Percentiles rank a stretch among this genome's conserved stretches.
Conservation (phyloP, 2,113 vertebrate genomes). For the Rattus rattus region DNA sequence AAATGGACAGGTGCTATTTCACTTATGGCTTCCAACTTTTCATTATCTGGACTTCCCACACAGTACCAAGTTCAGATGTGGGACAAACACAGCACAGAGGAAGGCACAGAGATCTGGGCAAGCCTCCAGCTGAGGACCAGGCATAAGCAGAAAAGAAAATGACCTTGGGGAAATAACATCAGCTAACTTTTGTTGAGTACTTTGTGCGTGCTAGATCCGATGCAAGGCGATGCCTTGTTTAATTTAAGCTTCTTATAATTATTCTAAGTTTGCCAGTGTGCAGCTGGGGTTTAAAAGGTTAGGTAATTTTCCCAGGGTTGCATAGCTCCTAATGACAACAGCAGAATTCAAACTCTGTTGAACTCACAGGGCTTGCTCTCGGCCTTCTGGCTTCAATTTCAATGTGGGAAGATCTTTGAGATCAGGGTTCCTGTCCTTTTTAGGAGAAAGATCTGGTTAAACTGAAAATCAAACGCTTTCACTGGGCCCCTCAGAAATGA, state of each 20-base stretch:
- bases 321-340: not conserved
- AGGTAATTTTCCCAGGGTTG: conserved; percentile 36
- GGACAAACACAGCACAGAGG: not conserved
- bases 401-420: not conserved
- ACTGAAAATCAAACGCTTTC: not conserved
- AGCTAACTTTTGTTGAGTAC: conserved; percentile 37
- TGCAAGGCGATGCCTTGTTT: conserved; percentile 34
- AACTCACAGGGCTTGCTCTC: not conserved
- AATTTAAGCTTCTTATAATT: conserved; percentile 68
- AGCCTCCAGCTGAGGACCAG: not conserved
- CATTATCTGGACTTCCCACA: not conserved
- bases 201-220: not conserved
- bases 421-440: not conserved
- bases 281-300: conserved; percentile 23
- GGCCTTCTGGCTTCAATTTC: not conserved
- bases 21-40: not conserved
- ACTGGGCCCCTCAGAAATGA: not conserved
- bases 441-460: not conserved
- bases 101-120: not conserved
- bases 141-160: conserved; percentile 44
- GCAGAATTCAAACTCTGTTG: not conserved
- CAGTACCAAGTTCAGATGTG: not conserved
- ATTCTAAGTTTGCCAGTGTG: conserved; percentile 52
- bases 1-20: not conserved
- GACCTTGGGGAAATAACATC: conserved; percentile 64